A percentile compares a stretch with the other conserved stretches of the same genome.
Evolutionary conservation across 2,888 invertebrate genomes (phyloP).

Genomic region (Noctua janthe): DNA sequence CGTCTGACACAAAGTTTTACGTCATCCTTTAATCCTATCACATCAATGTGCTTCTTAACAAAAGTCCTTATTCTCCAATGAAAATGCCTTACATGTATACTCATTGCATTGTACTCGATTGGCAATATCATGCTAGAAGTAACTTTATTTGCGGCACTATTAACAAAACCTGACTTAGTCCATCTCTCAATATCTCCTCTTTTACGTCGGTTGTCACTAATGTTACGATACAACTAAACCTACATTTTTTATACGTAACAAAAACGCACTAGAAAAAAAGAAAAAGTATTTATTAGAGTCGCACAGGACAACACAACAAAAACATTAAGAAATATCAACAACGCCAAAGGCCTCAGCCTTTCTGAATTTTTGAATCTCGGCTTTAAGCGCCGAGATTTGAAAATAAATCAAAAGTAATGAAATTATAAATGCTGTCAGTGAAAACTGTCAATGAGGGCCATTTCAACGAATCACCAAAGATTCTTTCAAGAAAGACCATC

Average conservation of each 20-base stretch:
- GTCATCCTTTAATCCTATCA: not conserved
- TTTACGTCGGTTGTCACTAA: not conserved
- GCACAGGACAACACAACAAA: too few species aligned
- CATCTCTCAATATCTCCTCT: not conserved
- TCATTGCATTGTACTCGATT: not conserved
- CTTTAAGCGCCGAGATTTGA: not conserved
- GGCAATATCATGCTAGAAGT: not conserved
- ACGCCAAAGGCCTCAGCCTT: too few species aligned
- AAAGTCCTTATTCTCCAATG: not conserved
- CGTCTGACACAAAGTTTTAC: not conserved
- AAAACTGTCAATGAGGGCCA: not conserved
- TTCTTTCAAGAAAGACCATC: not conserved
- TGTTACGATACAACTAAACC: not conserved
- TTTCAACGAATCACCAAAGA: not conserved
- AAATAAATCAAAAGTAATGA: not conserved
- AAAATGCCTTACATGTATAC: not conserved
- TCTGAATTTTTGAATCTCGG: not conserved
- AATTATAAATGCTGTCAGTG: not conserved
- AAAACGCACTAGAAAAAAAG: too few species aligned
- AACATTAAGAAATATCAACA: too few species aligned
- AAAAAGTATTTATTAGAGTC: too few species aligned
- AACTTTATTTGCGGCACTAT: not conserved
- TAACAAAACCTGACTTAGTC: not conserved
- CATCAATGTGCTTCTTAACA: not conserved
- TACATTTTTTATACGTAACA: not conserved